Conservation (phyloP, 1,140 invertebrate species). For the Psilanteris sp. region DNA sequence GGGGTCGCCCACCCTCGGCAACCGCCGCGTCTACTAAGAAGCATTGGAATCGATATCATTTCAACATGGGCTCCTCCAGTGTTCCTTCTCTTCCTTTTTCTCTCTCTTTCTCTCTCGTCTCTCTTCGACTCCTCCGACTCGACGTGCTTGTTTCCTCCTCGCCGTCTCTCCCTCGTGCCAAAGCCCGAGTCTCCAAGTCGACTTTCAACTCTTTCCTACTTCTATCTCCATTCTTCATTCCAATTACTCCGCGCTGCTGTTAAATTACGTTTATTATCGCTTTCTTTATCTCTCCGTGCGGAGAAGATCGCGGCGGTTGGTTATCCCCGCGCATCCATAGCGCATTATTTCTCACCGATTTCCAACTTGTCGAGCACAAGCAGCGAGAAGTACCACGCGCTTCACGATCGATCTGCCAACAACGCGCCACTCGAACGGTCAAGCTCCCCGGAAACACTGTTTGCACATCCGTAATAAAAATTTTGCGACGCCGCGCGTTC, state of each 20-base stretch:
- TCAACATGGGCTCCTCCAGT: constrained; percentile 75
- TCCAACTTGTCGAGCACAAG: constrained; percentile 51
- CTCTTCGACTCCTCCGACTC: constrained; percentile 1
- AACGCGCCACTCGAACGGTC: constrained; percentile 41
- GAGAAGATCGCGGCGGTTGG: constrained; percentile 59
- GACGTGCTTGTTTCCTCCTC: constrained; percentile 3
- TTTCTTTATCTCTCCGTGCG: constrained; percentile 68
- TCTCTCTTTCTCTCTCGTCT: too few species aligned
- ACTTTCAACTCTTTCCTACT: constrained; percentile 78
- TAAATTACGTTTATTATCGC: constrained; percentile 60
- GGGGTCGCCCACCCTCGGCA: constrained; percentile 77
- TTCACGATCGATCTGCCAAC: constrained; percentile 31
- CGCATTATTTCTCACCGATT: constrained; percentile 58
- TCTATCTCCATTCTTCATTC: constrained; percentile 62
- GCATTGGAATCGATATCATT: constrained; percentile 81
- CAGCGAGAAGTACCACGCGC: constrained; percentile 19
- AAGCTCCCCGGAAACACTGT: constrained; percentile 40
- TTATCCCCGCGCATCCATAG: constrained; percentile 2
- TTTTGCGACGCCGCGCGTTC: constrained; percentile 2
- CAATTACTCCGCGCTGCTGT: constrained; percentile 52
- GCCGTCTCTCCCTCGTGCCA: constrained; percentile 52
- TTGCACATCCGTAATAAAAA: constrained; percentile 40
- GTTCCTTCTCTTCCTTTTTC: constrained; percentile 68
- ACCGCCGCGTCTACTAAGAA: constrained; percentile 78
- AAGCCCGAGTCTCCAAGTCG: constrained; percentile 72